Evolutionary conservation across 2,888 invertebrate species (phyloP).

Genomic region (Caenorhabditis wallacei): DNA sequence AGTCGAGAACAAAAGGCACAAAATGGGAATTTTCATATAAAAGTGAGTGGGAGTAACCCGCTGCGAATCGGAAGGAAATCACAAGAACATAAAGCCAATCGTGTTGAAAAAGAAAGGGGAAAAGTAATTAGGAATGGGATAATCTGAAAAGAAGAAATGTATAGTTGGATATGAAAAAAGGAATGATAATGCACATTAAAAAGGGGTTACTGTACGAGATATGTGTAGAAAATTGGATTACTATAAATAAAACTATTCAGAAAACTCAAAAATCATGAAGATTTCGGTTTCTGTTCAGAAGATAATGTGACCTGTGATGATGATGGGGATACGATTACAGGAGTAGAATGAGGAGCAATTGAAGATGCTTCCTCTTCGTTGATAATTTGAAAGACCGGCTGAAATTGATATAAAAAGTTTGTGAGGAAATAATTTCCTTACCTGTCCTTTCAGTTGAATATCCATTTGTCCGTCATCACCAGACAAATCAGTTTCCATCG

Average conservation of each 20-base stretch:
- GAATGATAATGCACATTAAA: background rate
- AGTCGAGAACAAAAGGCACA: background rate
- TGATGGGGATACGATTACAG: slow-evolving; percentile 38
- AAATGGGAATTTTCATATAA: background rate
- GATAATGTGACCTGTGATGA: slow-evolving; percentile 8
- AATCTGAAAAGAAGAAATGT: background rate
- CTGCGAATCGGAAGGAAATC: slow-evolving; percentile 34
- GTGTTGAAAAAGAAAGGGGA: slow-evolving; percentile 3
- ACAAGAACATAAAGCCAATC: slow-evolving; percentile 39
- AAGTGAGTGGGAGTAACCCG: slow-evolving; percentile 30
- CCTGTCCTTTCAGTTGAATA: background rate
- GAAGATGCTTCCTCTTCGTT: slow-evolving; percentile 45
- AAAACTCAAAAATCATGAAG: background rate
- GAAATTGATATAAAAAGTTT: background rate
- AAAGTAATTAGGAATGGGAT: background rate
- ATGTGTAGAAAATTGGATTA: background rate
- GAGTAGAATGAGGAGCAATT: slow-evolving; percentile 39
- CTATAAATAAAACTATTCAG: background rate
- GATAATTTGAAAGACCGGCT: slow-evolving; percentile 25
- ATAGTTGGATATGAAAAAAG: background rate
- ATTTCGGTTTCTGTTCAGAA: slow-evolving; percentile 7
- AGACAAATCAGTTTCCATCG: slow-evolving; percentile 33
- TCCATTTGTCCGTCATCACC: background rate
- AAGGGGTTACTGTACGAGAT: background rate
- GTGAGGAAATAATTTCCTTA: background rate